These are phyloP conservation scores for Habroteleia sp. DNA, from an alignment of 2,888 invertebrate species.

Conservation along the genomic window DNA sequence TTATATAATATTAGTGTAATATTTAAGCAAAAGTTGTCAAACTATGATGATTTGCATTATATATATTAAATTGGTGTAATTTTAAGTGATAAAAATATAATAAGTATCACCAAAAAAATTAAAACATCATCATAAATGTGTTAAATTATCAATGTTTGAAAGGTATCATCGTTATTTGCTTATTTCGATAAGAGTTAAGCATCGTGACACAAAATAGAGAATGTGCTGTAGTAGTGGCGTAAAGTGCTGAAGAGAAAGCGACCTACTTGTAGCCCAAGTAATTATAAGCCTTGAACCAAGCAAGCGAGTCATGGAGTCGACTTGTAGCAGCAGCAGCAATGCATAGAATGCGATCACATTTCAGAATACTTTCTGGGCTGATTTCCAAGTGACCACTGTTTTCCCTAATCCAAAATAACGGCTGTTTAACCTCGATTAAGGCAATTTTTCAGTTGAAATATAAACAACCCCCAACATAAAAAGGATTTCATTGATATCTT, in stretches of 20 bases:
- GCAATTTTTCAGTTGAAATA: conserved; percentile 10
- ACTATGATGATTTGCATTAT: too few species aligned
- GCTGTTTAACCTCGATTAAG: conserved; percentile 25
- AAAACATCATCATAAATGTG: too few species aligned
- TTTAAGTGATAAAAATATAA: too few species aligned
- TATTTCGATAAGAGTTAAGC: conserved; percentile 49
- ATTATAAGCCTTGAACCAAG: conserved; percentile 79
- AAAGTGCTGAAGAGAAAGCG: conserved; percentile 79
- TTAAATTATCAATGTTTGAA: conserved; percentile 2
- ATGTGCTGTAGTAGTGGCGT: conserved; percentile 60
- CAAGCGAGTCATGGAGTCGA: conserved; percentile 73
- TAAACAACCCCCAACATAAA: too few species aligned
- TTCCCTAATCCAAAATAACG: conserved; percentile 39
- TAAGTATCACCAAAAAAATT: too few species aligned
- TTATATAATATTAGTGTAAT: too few species aligned
- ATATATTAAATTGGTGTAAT: too few species aligned
- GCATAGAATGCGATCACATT: conserved; percentile 60
- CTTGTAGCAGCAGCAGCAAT: conserved; percentile 51
- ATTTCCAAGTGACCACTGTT: conserved; percentile 47
- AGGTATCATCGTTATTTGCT: conserved; percentile 27
- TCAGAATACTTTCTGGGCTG: conserved; percentile 61
- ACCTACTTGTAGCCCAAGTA: conserved; percentile 78
- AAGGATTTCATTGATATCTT: too few species aligned
- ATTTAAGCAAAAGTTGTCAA: too few species aligned
- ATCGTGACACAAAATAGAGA: conserved; percentile 63